Percentiles rank a stretch among this genome's conserved stretches.
phyloP scores from a whole-genome alignment of 2,888 invertebrate species.

The Luperina nickerlii region DNA sequence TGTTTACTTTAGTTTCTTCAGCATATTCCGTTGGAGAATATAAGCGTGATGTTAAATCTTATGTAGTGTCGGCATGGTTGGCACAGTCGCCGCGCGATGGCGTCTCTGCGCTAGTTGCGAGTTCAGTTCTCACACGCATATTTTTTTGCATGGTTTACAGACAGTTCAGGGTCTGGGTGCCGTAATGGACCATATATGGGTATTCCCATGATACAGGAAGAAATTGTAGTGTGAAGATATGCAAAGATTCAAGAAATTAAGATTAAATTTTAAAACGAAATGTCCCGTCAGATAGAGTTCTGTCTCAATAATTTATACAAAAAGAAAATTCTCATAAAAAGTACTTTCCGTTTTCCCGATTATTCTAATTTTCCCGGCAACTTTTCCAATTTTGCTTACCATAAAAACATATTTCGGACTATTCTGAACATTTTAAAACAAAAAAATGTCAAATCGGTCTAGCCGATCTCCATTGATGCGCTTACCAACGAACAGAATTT shows the following conservation, averaged over 20 bases:
- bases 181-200: no score
- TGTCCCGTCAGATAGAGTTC: background rate
- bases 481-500: no score
- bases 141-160: background rate
- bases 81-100: background rate
- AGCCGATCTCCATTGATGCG: no score
- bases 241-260: background rate
- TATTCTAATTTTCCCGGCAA: background rate
- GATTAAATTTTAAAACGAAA: background rate
- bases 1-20: background rate
- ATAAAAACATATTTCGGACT: no score
- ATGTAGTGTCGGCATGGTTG: background rate
- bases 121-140: background rate
- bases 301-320: background rate
- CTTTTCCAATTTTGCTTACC: background rate
- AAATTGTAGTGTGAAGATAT: background rate
- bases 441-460: no score
- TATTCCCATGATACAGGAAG: background rate
- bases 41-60: background rate
- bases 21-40: background rate
- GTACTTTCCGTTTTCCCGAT: background rate
- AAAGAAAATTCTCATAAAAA: background rate
- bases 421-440: no score
- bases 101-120: background rate
- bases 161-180: background rate